Conservation (phyloP, 2,113 vertebrate species). For the Reinhardtius hippoglossoides region DNA sequence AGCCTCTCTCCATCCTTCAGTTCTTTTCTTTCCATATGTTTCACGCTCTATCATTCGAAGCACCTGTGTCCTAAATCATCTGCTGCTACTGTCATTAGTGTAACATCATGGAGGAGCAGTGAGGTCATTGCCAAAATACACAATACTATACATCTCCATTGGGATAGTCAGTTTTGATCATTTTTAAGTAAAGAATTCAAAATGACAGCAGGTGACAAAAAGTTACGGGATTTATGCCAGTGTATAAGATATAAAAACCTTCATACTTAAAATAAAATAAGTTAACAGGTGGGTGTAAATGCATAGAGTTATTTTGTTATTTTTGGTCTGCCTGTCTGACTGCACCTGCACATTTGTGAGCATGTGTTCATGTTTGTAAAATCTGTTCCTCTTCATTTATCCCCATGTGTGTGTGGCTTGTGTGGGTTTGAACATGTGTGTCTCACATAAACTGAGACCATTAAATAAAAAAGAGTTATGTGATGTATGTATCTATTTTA, state of each 20-base stretch:
- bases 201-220: background rate
- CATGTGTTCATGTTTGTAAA: slow-evolving; percentile 25
- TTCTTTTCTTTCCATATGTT: background rate
- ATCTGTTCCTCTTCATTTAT: slow-evolving; percentile 21
- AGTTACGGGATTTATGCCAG: background rate
- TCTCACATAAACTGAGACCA: background rate
- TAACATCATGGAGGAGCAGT: background rate
- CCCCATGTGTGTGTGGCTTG: background rate
- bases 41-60: background rate
- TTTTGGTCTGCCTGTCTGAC: slow-evolving; percentile 17
- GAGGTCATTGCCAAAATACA: too few relatives aligned
- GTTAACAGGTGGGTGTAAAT: background rate
- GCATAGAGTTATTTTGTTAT: background rate
- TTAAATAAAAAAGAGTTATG: background rate
- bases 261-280: background rate
- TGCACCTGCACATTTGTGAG: slow-evolving; percentile 43
- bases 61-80: background rate
- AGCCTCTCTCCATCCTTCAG: background rate
- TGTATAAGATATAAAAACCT: background rate
- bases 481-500: background rate
- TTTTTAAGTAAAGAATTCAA: background rate
- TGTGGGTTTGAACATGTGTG: background rate
- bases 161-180: too few relatives aligned
- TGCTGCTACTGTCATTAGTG: background rate
- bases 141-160: too few relatives aligned